A percentile compares a stretch with the other conserved stretches of the same genome.
phyloP scores from a whole-genome alignment of 2,888 invertebrate genomes.

The Lasioglossum lativentre region DNA sequence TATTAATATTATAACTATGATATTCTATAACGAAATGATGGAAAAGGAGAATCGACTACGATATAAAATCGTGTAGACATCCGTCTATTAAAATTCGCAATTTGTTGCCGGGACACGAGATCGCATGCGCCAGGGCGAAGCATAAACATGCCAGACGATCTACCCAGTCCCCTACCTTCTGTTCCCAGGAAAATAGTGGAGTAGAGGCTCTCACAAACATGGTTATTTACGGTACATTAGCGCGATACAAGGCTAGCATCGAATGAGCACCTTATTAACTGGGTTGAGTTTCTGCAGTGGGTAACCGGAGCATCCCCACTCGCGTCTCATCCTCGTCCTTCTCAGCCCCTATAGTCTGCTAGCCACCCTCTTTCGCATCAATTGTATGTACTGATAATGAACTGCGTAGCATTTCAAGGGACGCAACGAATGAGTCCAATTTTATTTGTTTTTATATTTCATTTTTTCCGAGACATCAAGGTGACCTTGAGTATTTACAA shows the following conservation, averaged over 20 bases:
- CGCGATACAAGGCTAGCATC: conserved; percentile 7
- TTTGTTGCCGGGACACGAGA: neutral
- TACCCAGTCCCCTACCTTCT: neutral
- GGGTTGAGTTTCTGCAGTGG: neutral
- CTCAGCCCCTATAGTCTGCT: neutral
- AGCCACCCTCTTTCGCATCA: neutral
- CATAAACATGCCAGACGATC: neutral
- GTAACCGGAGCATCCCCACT: neutral
- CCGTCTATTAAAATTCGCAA: neutral
- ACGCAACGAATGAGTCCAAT: too few species aligned
- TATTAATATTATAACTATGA: too few species aligned
- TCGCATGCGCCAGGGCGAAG: neutral
- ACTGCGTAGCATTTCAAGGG: too few species aligned
- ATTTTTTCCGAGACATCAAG: too few species aligned
- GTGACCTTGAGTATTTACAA: too few species aligned
- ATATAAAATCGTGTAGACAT: neutral
- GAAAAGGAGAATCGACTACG: neutral
- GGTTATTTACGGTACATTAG: conserved; percentile 13
- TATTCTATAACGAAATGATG: neutral
- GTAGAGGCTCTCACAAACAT: conserved; percentile 7
- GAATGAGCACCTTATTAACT: conserved; percentile 11
- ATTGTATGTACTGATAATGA: too few species aligned
- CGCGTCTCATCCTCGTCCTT: neutral
- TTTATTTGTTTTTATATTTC: too few species aligned
- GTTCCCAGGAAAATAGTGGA: neutral